Evolutionary conservation across 2,797 vertebrate species (phyloP).

Genomic region (Apodemus agrarius): DNA sequence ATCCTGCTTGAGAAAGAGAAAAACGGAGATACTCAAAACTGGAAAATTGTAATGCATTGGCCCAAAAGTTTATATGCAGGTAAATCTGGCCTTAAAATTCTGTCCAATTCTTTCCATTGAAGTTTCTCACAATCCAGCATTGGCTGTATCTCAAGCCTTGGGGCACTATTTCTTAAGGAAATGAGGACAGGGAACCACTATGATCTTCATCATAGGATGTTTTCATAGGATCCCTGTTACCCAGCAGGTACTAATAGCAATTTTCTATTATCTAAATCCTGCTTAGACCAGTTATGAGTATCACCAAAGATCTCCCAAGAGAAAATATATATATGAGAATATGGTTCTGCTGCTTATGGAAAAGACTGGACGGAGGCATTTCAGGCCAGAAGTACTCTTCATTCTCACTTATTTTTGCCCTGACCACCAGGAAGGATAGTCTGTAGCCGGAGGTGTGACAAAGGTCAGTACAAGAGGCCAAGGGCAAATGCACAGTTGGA

Average conservation of each 20-base stretch:
- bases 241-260: neutral
- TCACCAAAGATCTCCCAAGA: neutral
- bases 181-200: neutral
- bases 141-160: neutral
- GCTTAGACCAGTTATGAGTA: neutral
- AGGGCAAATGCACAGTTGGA: neutral
- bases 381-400: neutral
- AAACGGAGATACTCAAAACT: constrained; percentile 15
- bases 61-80: neutral
- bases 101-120: neutral
- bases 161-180: neutral
- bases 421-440: neutral
- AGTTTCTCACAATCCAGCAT: neutral
- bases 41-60: neutral
- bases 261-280: neutral
- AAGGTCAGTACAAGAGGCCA: neutral
- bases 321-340: neutral
- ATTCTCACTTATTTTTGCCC: neutral
- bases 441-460: neutral
- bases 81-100: constrained; percentile 18
- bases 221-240: neutral
- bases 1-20: neutral
- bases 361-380: neutral
- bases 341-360: neutral
- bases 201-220: too few species aligned